Base-by-base conservation (phyloP, 2,888 invertebrate species). In the Fragum whitleyi region DNA sequence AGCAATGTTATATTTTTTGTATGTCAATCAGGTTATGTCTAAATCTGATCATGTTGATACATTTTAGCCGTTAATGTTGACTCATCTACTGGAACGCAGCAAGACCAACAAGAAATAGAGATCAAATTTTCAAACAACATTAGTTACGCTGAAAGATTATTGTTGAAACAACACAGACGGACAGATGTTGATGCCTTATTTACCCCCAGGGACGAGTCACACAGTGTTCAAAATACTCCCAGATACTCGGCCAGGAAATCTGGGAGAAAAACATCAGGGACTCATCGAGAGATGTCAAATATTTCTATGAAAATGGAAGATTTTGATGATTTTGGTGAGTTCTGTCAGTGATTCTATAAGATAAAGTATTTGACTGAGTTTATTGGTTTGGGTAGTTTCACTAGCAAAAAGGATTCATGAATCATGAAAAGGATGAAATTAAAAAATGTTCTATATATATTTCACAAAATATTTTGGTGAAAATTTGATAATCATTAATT, bases 151-250 rank as follows among this genome's bases (percentile, higher is more conserved):
- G 93, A 94, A 65, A 85, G 90, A 55, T 90, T 94, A 9, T 75
- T 94, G 73, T 85, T 94, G 36, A 93, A 93, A 88, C 91, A 91
- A 78, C 92, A 93, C 77, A 83, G 93, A 68, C 86, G 92, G 67
- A 90, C 90, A 19, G 91, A 92, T 28, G 79, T 92, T 7, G 90
- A 85, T 23, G 73, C 83, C 6, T 53, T 87, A 36, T 81, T 82
- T n/a, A 88, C 87, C 1, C 88, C 88, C 14, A 61, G 87, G 51
- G 77, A 72, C 71, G 69, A 68, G 1, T 42, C 51, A 11, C n/a
- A 28, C 11, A 74, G 74, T 65, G 68, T 61, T 23, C 26, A 39
- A 47, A 65, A 36, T 6, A 79, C 75, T 29, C 74, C 79, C 3
- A 65, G 75, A 74, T 42, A 65, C 62, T 73, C 81, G n/a, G 62